A percentile compares a stretch with the other conserved stretches of the same genome.
Conservation (phyloP, 2,113 vertebrate genomes). For the Zeus faber region DNA sequence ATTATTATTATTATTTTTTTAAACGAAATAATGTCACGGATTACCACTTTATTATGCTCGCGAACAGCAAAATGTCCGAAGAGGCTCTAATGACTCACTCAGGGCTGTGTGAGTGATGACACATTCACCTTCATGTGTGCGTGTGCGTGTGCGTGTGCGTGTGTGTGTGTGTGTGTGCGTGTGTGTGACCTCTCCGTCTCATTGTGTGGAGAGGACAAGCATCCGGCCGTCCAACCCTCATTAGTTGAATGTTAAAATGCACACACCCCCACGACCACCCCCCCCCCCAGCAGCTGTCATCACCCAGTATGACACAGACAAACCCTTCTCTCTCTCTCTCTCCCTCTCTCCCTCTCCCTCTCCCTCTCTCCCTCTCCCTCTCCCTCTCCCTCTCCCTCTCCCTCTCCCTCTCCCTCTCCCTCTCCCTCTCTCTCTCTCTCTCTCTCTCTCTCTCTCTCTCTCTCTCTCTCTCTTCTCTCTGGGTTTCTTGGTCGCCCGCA, state of each 20-base stretch:
- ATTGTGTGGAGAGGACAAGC: not conserved
- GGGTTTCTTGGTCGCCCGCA: too few relatives aligned
- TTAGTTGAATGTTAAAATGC: constrained; percentile 52
- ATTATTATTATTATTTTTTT: too few relatives aligned
- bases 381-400: too few relatives aligned
- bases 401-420: too few relatives aligned
- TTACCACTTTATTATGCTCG: too few relatives aligned
- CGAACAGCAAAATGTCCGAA: too few relatives aligned
- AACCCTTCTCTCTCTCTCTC: not conserved
- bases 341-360: too few relatives aligned
- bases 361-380: too few relatives aligned
- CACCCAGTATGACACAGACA: constrained; percentile 13
- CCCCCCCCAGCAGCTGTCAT: constrained; percentile 43
- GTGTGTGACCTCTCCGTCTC: not conserved
- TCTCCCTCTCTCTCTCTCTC: constrained; percentile 3
- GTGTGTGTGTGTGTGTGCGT: constrained; percentile 11
- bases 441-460: constrained; percentile 15
- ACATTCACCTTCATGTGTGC: not conserved
- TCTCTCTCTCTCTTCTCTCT: too few relatives aligned
- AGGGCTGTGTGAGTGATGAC: too few relatives aligned
- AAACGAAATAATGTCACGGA: too few relatives aligned
- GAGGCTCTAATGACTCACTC: too few relatives aligned
- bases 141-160: constrained; percentile 4
- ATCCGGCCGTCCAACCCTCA: constrained; percentile 32
- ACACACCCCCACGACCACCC: constrained; percentile 34